Base-by-base conservation (phyloP, 2,113 vertebrate species). In the Syrmaticus mikado region DNA sequence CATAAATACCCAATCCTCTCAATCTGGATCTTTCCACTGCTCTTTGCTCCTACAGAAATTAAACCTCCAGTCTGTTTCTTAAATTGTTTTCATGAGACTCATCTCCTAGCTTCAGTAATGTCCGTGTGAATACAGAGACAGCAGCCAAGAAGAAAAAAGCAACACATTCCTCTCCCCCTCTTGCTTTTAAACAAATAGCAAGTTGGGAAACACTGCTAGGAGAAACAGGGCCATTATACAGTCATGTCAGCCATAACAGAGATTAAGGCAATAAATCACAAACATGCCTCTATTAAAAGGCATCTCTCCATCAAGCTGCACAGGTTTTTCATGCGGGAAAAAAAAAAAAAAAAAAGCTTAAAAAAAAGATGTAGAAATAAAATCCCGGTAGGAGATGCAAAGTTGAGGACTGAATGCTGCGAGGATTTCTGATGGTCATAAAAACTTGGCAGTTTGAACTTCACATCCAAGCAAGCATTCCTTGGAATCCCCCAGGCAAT, bases 81-180 rank as follows among this genome's bases (percentile, higher is more conserved):
- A 58, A 73, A 58, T 4, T 53, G 61, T 34, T 75, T 82, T 60
- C 57, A n/a, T 41, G 80, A 85, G 28, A 53, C 41, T 85, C 66
- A 71, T 64, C 82, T 71, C 68, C 38, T 14, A 76, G 68, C 40
- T 40, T 72, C 79, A 68, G 22, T 8, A 32, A 86, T 3, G 18
- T 30, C 61, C 53, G 71, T 3, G 61, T 53, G 82, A 87, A 60
- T 8, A n/a, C 46, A 55, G 11, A 74, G 70, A 11, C 25, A 74
- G 87, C 74, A 78, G 87, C 90, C 92, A 94, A 74, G 81, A 84
- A 58, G 66, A 89, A 61, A 67, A 76, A 81, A 87, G 87, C 82
- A 87, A 82, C 82, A 87, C 64, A 81, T 74, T 84, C 70, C 58
- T 92, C 77, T 73, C 67, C 95, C 92, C 74, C 82, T 70, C 65